These are phyloP conservation scores for Cordylochernes scorpioides DNA, from an alignment of 2,888 invertebrate genomes.

Conservation along the genomic window DNA sequence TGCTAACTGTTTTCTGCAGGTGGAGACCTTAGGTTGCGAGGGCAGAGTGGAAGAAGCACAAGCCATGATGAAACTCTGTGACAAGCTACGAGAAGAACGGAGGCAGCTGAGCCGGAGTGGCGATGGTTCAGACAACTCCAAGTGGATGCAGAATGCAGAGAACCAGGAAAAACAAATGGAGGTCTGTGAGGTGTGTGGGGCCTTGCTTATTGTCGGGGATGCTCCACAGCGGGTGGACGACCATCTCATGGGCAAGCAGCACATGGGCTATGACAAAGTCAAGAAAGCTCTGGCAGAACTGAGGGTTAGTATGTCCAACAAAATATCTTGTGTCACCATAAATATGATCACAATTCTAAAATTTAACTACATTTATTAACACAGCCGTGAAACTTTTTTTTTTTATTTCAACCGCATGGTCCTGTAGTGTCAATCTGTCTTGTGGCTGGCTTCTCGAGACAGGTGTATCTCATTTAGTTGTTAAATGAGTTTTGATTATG, in stretches of 20 bases:
- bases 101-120: too few relatives aligned
- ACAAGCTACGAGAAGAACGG: constrained; percentile 66
- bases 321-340: too few relatives aligned
- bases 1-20: constrained; percentile 16
- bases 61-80: constrained; percentile 78
- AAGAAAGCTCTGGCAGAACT: constrained; percentile 30
- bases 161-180: constrained; percentile 94
- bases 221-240: constrained; percentile 93
- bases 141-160: constrained; percentile 47
- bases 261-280: constrained; percentile 55
- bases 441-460: too few relatives aligned
- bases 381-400: too few relatives aligned
- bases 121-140: too few relatives aligned
- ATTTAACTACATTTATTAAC: too few relatives aligned
- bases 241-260: constrained; percentile 93
- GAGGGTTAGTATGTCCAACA: constrained; percentile 3
- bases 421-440: too few relatives aligned
- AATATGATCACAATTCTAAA: too few relatives aligned
- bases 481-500: too few relatives aligned
- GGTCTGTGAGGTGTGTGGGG: constrained; percentile 91
- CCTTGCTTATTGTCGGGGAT: constrained; percentile 93
- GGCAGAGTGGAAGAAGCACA: constrained; percentile 94
- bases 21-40: constrained; percentile 74
- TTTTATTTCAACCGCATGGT: too few relatives aligned
- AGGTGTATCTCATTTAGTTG: too few relatives aligned